Percentiles rank a stretch among this genome's conserved stretches.
These are phyloP conservation scores for Brachionus plicatilis DNA, from an alignment of 1,140 invertebrate species.

Conservation along the genomic window DNA sequence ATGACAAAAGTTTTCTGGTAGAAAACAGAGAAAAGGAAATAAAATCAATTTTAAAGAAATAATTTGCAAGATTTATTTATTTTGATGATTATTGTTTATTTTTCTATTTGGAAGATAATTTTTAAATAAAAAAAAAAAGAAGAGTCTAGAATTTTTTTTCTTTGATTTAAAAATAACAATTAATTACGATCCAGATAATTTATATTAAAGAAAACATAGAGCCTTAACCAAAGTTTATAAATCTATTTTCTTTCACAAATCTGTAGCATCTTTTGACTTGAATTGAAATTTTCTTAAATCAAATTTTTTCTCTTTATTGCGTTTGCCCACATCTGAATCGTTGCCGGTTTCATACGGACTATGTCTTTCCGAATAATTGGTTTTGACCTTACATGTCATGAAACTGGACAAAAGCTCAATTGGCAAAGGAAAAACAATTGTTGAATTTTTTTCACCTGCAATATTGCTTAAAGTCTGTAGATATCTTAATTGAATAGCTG, in stretches of 20 bases:
- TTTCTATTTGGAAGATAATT: background rate
- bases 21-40: background rate
- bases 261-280: background rate
- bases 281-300: background rate
- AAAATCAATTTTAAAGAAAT: slow-evolving; percentile 16
- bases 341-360: background rate
- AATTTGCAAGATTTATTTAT: background rate
- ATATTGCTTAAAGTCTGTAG: slow-evolving; percentile 84
- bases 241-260: background rate
- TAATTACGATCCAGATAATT: no score
- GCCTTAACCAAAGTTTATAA: background rate
- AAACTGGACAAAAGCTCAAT: slow-evolving; percentile 70
- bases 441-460: slow-evolving; percentile 94
- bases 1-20: background rate
- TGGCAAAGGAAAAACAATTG: slow-evolving; percentile 90
- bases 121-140: background rate
- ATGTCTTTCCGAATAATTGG: background rate
- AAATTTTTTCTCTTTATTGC: background rate
- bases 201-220: background rate
- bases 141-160: background rate
- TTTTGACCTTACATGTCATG: background rate
- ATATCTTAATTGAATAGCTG: slow-evolving; percentile 72
- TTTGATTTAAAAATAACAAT: background rate
- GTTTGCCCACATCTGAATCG: background rate
- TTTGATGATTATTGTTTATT: background rate